Evolutionary conservation across 2,797 vertebrate genomes (phyloP), one percentile per base, ranked within the genome.

Genomic region (Neosilurus hyrtlii): DNA sequence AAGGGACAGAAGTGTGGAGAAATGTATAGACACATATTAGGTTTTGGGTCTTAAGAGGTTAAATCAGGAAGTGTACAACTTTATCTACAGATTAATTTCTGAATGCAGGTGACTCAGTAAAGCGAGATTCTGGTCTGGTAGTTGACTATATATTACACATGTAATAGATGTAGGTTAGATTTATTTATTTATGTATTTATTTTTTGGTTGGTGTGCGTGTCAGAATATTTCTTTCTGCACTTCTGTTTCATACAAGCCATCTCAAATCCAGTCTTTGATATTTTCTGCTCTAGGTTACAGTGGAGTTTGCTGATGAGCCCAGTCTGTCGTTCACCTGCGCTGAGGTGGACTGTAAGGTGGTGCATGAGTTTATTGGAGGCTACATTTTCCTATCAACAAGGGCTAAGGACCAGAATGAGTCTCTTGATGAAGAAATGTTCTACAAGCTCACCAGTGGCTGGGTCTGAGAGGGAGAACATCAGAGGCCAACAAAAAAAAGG

Each of bases 391-490:
- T 99, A 87, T 99, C 97, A 15, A 99, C 97, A 0, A 94, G 98
- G 0, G 97, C 98, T 51, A 99, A 99, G 92, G 97, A 99, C 92
- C 97, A 99, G 94, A 99, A 99, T 16, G 98, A 99, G 92, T 98
- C 97, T 85, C 93, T 99, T 87, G 98, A 99, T 0, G 98, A 99
- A 90, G 98, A 99, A 94, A 99, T 99, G 97, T 99, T 99, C 95
- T 99, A 99, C 93, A 99, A 99, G 95, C 96, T 99, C 89, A 99
- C 97, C 91, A 99, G 98, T 1, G 98, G 97, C 77, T 99, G 98
- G 97, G 95, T 99, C 91, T 99, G 95, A 99, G 87, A 88, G 95
- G 97, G 88, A 87, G 8, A 81, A 35, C 56, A 66, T 85, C 81
- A 18, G 24, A 56, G 73, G 79, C 24, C 0, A 61, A n/a, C 1